These are phyloP conservation scores for Mastomys coucha DNA, from an alignment of 2,113 vertebrate genomes.

Conservation along the genomic window DNA sequence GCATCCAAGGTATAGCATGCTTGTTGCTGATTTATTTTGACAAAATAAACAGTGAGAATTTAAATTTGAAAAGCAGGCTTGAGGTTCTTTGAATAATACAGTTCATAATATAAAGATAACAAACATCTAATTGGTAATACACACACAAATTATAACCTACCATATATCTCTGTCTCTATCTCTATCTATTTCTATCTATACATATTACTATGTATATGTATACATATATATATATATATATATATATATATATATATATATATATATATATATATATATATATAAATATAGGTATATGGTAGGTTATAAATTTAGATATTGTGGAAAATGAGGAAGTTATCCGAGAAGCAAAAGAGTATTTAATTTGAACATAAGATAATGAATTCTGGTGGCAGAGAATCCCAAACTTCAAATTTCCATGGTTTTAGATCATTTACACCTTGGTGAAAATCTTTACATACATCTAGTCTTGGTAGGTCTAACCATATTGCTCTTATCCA, in stretches of 20 bases:
- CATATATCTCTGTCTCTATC: background rate
- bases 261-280: background rate
- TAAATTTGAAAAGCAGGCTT: background rate
- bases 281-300: background rate
- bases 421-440: background rate
- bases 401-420: background rate
- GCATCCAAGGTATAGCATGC: background rate
- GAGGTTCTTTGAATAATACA: background rate
- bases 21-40: background rate
- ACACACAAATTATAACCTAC: background rate
- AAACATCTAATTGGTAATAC: background rate
- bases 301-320: background rate
- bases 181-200: background rate
- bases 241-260: background rate
- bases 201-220: background rate
- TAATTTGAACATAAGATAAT: background rate
- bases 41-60: background rate
- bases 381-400: background rate
- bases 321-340: background rate
- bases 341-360: background rate
- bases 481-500: background rate
- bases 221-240: background rate
- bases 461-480: background rate
- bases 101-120: background rate
- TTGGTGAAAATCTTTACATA: background rate